phyloP scores from a whole-genome alignment of 2,113 vertebrate species.

The Boleophthalmus pectinirostris region DNA sequence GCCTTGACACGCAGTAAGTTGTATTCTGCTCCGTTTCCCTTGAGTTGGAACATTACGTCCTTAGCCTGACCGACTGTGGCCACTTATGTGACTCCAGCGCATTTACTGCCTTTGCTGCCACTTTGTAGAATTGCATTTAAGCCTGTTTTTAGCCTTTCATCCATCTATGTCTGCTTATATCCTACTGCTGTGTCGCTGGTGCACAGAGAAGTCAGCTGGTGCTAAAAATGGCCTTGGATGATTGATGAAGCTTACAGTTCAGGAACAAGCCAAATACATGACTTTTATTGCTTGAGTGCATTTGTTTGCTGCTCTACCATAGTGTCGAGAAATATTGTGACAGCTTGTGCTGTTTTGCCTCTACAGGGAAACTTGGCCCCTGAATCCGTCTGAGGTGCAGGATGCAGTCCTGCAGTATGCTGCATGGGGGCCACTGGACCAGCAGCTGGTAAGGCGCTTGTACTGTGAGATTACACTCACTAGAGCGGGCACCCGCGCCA shows the following conservation, averaged over 20 bases:
- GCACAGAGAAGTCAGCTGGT: constrained; percentile 41
- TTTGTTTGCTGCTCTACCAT: constrained; percentile 16
- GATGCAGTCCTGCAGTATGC: constrained; percentile 91
- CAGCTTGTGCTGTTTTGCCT: constrained; percentile 5
- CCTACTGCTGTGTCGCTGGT: constrained; percentile 33
- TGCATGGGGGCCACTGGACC: constrained; percentile 93
- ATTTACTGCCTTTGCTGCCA: constrained; percentile 20
- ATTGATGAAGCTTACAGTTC: constrained; percentile 50
- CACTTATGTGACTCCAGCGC: constrained; percentile 17
- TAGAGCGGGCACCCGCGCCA: constrained; percentile 17
- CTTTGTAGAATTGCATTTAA: constrained; percentile 35
- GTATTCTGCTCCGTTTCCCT: background rate
- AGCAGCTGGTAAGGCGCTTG: constrained; percentile 90
- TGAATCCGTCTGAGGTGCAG: constrained; percentile 91
- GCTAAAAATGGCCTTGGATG: constrained; percentile 47
- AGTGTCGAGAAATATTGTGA: constrained; percentile 2
- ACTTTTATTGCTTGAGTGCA: constrained; percentile 19
- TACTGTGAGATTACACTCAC: constrained; percentile 19
- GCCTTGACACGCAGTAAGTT: constrained; percentile 74
- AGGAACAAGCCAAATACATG: constrained; percentile 13
- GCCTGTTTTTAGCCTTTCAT: constrained; percentile 51
- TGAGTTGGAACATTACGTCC: constrained; percentile 5
- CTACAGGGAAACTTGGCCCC: constrained; percentile 87
- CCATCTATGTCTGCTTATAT: constrained; percentile 53
- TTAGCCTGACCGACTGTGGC: constrained; percentile 11